These are phyloP conservation scores for Arctocebus calabarensis DNA, from an alignment of 2,797 vertebrate genomes.

Conservation along the genomic window DNA sequence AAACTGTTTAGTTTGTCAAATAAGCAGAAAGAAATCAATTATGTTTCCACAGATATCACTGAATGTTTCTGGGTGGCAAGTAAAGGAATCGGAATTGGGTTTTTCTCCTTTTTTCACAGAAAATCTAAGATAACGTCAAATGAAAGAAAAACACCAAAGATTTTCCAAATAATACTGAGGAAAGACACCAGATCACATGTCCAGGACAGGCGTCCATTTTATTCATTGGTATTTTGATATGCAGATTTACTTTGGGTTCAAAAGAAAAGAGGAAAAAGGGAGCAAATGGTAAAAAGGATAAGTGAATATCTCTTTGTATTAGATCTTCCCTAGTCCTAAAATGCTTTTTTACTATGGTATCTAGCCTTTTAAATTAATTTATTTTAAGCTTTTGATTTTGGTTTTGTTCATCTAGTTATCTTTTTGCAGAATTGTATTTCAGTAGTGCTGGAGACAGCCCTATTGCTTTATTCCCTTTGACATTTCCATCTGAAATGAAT, in stretches of 20 bases:
- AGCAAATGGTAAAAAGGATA: neutral
- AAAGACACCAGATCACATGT: neutral
- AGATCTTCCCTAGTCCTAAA: neutral
- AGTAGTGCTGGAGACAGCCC: neutral
- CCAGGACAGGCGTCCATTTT: neutral
- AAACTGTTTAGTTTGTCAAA: conserved; percentile 79
- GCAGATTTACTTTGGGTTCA: neutral
- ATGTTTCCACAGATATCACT: conserved; percentile 50
- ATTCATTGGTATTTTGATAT: neutral
- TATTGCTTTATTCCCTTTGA: neutral
- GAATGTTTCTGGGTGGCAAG: conserved; percentile 42
- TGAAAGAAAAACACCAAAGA: neutral
- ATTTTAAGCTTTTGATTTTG: neutral
- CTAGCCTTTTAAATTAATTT: neutral
- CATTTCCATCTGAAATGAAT: neutral
- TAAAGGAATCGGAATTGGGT: neutral
- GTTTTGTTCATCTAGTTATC: neutral
- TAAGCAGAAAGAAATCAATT: conserved; percentile 78
- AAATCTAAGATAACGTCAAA: neutral
- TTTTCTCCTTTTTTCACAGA: neutral
- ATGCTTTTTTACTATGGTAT: neutral
- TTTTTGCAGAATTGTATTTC: neutral
- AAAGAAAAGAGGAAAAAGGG: neutral
- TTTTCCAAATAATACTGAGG: neutral
- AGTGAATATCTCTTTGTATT: neutral